Evolutionary conservation across 2,888 invertebrate genomes (phyloP).

Genomic region (Erannis defoliaria): DNA sequence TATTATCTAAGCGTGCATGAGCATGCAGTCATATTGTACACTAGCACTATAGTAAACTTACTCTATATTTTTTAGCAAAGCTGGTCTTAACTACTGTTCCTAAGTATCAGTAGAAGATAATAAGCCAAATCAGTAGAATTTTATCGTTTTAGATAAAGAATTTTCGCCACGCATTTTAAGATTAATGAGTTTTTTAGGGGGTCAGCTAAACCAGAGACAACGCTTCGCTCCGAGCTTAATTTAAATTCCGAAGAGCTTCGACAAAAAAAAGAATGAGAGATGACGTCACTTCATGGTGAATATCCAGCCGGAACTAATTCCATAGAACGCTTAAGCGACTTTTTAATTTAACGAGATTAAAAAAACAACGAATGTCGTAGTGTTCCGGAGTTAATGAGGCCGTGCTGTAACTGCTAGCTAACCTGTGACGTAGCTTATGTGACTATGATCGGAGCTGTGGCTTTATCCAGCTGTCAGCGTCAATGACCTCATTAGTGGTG

Average conservation of each 20-base stretch:
- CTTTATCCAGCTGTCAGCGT: constrained; percentile 60
- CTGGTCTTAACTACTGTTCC: not conserved
- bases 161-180: constrained; percentile 24
- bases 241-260: constrained; percentile 30
- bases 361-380: constrained; percentile 55
- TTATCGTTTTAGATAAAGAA: constrained; percentile 8
- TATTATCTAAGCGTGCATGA: too few species aligned
- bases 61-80: too few species aligned
- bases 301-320: constrained; percentile 43
- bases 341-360: constrained; percentile 48
- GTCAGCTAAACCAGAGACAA: constrained; percentile 29
- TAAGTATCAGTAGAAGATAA: not conserved
- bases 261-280: constrained; percentile 37
- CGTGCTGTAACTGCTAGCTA: constrained; percentile 18
- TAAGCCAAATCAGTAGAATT: constrained; percentile 5
- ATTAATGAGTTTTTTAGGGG: constrained; percentile 27
- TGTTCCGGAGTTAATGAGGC: constrained; percentile 47
- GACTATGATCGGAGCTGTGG: constrained; percentile 12
- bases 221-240: constrained; percentile 32
- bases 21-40: not conserved
- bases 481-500: constrained; percentile 76
- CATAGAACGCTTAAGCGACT: constrained; percentile 39
- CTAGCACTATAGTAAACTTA: too few species aligned
- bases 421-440: not conserved
- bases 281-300: constrained; percentile 39